A percentile compares a stretch with the other conserved stretches of the same genome.
Conservation (phyloP, 2,888 invertebrate genomes). For the Drosophila borborema region DNA sequence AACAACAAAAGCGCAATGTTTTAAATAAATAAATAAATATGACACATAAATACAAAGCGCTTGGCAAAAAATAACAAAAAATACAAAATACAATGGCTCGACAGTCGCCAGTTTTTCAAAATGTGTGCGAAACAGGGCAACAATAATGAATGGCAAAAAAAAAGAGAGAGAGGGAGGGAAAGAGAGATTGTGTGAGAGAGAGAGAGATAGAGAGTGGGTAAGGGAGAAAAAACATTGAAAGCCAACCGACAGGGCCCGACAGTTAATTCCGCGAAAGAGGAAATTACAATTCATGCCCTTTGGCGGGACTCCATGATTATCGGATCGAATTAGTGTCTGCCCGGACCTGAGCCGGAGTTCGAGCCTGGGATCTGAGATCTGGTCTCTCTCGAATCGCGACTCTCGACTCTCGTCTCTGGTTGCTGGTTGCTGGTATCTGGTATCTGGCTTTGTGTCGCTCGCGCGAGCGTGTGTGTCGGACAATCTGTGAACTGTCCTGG, state of each 20-base stretch:
- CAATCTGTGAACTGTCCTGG: conserved; percentile 60
- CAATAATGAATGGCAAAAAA: conserved; percentile 27
- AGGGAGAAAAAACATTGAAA: conserved; percentile 46
- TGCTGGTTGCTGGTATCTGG: conserved; percentile 8
- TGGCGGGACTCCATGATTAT: conserved; percentile 84
- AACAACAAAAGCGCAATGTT: conserved; percentile 61
- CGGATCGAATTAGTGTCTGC: conserved; percentile 85
- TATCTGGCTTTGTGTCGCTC: conserved; percentile 27
- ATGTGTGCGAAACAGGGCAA: conserved; percentile 32
- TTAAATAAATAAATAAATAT: conserved; percentile 76
- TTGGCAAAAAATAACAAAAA: conserved; percentile 21
- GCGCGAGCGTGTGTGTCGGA: conserved; percentile 37
- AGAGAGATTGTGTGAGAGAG: background rate
- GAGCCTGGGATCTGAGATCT: conserved; percentile 11
- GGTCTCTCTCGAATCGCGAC: background rate
- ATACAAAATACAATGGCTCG: conserved; percentile 51
- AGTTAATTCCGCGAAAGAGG: conserved; percentile 85
- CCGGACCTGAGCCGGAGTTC: conserved; percentile 49
- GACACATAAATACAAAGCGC: conserved; percentile 69
- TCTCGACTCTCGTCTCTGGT: background rate
- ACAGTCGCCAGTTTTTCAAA: conserved; percentile 26
- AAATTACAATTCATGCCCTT: conserved; percentile 85
- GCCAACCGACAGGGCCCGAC: conserved; percentile 71
- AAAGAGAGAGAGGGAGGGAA: background rate
- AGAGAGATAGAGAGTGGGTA: background rate